These are phyloP conservation scores for Pseudachorutes palmiensis DNA, from an alignment of 1,140 invertebrate genomes.

Conservation along the genomic window DNA sequence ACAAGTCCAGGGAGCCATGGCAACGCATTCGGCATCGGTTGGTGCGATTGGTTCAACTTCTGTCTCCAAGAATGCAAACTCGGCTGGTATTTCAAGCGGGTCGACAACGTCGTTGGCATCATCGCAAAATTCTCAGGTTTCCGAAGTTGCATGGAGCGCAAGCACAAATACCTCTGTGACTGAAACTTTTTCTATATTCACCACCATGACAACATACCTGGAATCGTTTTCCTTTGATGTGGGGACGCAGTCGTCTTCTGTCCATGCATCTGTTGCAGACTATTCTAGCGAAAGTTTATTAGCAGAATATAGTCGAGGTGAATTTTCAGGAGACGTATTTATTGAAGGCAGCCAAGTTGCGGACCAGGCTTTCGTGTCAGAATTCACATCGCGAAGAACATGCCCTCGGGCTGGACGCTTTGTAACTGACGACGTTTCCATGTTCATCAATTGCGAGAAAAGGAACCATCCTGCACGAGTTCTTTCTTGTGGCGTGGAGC, in stretches of 20 bases:
- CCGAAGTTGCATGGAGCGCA: too few species aligned
- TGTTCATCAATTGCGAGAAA: conserved; percentile 19
- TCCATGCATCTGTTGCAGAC: background rate
- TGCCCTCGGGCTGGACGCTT: conserved; percentile 10
- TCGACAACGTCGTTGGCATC: too few species aligned
- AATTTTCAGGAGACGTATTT: background rate
- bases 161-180: too few species aligned
- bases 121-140: too few species aligned
- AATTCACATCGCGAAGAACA: background rate
- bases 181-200: background rate
- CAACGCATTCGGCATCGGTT: too few species aligned
- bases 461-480: background rate
- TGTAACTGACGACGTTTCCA: background rate
- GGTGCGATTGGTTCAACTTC: too few species aligned
- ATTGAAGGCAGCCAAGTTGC: background rate
- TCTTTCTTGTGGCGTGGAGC: conserved; percentile 14
- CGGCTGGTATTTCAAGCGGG: too few species aligned
- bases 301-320: background rate
- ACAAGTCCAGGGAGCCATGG: too few species aligned
- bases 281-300: background rate
- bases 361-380: background rate
- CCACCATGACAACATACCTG: background rate
- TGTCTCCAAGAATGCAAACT: too few species aligned
- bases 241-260: background rate
- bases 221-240: background rate